Percentiles rank a stretch among this genome's conserved stretches.
Conservation (phyloP, 2,797 vertebrate species). For the Oreortyx pictus region DNA sequence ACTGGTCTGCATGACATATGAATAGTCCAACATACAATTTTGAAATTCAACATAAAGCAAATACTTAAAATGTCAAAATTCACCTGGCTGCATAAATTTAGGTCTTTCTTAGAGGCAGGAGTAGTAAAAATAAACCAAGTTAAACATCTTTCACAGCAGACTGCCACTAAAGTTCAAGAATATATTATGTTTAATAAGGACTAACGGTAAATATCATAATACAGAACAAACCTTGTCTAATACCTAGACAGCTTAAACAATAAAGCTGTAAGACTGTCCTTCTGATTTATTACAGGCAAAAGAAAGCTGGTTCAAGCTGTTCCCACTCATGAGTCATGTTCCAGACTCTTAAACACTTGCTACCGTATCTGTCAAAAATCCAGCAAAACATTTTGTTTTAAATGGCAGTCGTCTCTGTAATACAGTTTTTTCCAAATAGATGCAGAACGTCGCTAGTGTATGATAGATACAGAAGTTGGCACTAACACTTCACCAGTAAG, state of each 20-base stretch:
- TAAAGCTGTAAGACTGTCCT: background rate
- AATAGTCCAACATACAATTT: background rate
- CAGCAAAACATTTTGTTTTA: slow-evolving; percentile 51
- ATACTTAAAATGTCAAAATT: slow-evolving; percentile 8
- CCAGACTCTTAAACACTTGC: slow-evolving; percentile 60
- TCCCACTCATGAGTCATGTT: slow-evolving; percentile 58
- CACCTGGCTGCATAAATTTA: background rate
- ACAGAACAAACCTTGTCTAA: slow-evolving; percentile 30
- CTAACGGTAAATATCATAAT: slow-evolving; percentile 19
- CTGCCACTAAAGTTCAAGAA: background rate
- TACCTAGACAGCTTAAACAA: slow-evolving; percentile 10
- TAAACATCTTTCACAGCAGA: slow-evolving; percentile 3
- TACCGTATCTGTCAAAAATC: slow-evolving; percentile 55
- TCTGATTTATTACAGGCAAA: slow-evolving; percentile 35
- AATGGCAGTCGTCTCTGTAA: slow-evolving; percentile 33
- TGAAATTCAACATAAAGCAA: background rate
- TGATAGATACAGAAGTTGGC: slow-evolving; percentile 34
- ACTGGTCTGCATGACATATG: background rate
- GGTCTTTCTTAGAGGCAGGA: background rate
- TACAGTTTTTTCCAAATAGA: slow-evolving; percentile 15
- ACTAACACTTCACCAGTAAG: background rate
- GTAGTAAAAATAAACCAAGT: slow-evolving; percentile 24
- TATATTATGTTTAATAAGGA: background rate
- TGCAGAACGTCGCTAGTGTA: slow-evolving; percentile 1
- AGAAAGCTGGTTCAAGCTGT: slow-evolving; percentile 39